Evolutionary conservation across 2,113 vertebrate species (phyloP).

Genomic region (Peromyscus maniculatus): DNA sequence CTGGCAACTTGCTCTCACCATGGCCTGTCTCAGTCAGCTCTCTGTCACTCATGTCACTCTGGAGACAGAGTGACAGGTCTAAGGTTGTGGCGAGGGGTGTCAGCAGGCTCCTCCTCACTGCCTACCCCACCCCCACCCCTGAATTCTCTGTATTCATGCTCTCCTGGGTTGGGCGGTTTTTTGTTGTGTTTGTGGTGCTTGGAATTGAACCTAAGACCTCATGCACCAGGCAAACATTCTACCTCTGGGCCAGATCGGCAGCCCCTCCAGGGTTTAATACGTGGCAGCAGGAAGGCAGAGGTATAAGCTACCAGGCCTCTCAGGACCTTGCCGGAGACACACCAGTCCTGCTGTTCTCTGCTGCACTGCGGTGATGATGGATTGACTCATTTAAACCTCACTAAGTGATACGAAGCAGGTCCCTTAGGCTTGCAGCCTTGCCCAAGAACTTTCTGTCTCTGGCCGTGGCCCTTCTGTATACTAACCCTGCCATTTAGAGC

Average conservation of each 20-base stretch:
- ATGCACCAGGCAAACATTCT: background rate
- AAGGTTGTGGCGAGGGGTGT: background rate
- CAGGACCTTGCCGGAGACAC: background rate
- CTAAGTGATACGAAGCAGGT: background rate
- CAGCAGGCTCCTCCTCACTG: no score
- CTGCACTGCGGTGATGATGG: background rate
- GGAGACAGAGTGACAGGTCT: background rate
- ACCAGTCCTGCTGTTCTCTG: background rate
- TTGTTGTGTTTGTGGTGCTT: background rate
- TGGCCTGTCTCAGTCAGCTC: background rate
- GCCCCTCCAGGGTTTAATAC: background rate
- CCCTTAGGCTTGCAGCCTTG: background rate
- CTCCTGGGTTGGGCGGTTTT: background rate
- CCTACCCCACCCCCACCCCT: background rate
- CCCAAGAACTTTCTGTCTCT: background rate
- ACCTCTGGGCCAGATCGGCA: background rate
- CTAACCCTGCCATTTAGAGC: background rate
- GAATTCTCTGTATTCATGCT: background rate
- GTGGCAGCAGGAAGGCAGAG: background rate
- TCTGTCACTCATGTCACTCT: no score
- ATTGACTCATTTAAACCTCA: constrained; percentile 3
- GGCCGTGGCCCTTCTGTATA: background rate
- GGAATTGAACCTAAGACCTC: background rate
- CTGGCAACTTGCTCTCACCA: background rate
- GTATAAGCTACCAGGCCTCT: background rate